Evolutionary conservation across 2,797 vertebrate genomes (phyloP).

Genomic region (Rhadinocentrus ornatus): DNA sequence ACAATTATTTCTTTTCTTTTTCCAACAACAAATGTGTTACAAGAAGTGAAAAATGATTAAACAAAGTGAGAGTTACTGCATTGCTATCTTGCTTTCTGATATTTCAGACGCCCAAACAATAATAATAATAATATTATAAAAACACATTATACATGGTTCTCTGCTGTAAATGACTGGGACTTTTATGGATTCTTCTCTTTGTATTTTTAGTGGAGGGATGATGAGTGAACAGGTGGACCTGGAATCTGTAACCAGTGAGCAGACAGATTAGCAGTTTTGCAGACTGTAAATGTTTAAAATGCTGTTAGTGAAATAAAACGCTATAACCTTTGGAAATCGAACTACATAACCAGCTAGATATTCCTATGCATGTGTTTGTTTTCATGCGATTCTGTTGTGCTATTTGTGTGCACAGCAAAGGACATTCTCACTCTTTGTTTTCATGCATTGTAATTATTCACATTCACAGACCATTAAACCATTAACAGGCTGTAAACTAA

Average conservation of each 20-base stretch:
- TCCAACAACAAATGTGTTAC: background rate
- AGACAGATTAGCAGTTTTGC: conserved; percentile 42
- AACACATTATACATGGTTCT: conserved; percentile 41
- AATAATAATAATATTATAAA: conserved; percentile 37
- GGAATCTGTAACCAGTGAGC: conserved; percentile 42
- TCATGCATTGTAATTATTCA: conserved; percentile 65
- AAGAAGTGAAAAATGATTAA: background rate
- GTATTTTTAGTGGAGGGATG: conserved; percentile 74
- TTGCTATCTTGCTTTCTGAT: background rate
- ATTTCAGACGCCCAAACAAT: conserved; percentile 28
- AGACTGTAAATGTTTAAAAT: conserved; percentile 54
- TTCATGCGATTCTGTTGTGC: conserved; percentile 25
- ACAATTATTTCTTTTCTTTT: background rate
- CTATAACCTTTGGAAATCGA: conserved; percentile 17
- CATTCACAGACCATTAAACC: conserved; percentile 76
- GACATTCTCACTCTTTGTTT: conserved; percentile 61
- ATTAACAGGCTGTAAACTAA: conserved; percentile 68
- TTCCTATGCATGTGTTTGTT: conserved; percentile 23
- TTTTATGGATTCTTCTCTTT: conserved; percentile 65
- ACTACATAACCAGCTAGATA: conserved; percentile 1
- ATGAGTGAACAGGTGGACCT: conserved; percentile 71
- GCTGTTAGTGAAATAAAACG: conserved; percentile 29
- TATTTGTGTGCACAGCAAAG: conserved; percentile 54
- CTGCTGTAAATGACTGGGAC: conserved; percentile 62
- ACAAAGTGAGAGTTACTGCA: background rate